Evolutionary conservation across 1,140 invertebrate species (phyloP).

Genomic region (Goniozus legneri): DNA sequence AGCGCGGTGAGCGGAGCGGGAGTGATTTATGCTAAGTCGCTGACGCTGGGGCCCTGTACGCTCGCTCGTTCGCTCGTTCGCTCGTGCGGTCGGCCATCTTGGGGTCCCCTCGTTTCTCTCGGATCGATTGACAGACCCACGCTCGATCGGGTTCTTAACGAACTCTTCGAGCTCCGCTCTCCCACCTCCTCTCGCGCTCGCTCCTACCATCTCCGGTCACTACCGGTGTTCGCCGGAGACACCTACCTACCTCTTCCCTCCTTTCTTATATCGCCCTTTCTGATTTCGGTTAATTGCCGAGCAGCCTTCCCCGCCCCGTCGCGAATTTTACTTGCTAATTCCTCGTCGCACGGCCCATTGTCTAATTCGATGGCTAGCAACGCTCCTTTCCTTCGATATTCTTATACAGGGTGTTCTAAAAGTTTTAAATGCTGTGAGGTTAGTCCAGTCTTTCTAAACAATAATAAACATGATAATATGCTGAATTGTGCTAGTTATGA

Average conservation of each 20-base stretch:
- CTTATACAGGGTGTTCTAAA: too few species aligned
- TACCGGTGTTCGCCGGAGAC: not conserved
- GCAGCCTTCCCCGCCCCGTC: too few species aligned
- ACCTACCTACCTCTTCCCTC: not conserved
- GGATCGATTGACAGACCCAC: constrained; percentile 30
- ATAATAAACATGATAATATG: too few species aligned
- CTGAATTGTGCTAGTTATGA: too few species aligned
- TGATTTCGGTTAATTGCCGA: too few species aligned
- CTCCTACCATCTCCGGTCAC: not conserved
- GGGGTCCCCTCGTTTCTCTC: constrained; percentile 29
- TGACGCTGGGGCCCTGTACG: constrained; percentile 31
- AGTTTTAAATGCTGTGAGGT: too few species aligned
- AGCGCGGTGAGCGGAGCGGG: constrained; percentile 21
- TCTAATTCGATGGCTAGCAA: too few species aligned
- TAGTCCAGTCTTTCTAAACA: too few species aligned
- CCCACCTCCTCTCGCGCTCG: constrained; percentile 8
- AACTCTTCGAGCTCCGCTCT: constrained; percentile 21
- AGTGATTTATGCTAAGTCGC: constrained; percentile 36
- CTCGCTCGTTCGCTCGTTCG: too few species aligned
- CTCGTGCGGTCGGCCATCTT: constrained; percentile 32
- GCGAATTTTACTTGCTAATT: too few species aligned
- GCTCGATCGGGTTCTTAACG: constrained; percentile 27
- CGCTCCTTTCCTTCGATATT: too few species aligned
- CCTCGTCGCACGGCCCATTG: too few species aligned
- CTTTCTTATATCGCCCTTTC: not conserved